Conservation (phyloP, 2,113 vertebrate genomes). For the Sceloporus undulatus region DNA sequence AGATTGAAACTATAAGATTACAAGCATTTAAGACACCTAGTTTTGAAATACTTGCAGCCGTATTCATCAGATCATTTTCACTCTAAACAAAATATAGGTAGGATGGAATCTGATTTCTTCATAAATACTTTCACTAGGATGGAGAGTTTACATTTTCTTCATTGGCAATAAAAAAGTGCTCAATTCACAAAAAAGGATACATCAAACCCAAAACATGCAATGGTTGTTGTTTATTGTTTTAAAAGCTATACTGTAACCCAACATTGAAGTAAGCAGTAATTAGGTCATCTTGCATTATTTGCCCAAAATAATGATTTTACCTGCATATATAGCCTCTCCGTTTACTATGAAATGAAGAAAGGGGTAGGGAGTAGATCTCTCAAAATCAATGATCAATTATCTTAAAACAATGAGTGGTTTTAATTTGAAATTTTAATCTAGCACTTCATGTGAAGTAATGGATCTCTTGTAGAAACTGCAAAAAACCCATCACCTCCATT, state of each 20-base stretch:
- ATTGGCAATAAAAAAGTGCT: slow-evolving; percentile 75
- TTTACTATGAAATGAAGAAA: slow-evolving; percentile 63
- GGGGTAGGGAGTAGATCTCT: slow-evolving; percentile 41
- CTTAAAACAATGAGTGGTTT: slow-evolving; percentile 75
- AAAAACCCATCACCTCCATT: slow-evolving; percentile 69
- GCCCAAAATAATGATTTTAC: slow-evolving; percentile 67
- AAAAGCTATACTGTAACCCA: slow-evolving; percentile 79
- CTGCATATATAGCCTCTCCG: slow-evolving; percentile 71
- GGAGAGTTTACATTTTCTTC: slow-evolving; percentile 68
- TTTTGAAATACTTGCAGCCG: slow-evolving; percentile 65
- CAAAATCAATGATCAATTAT: slow-evolving; percentile 73
- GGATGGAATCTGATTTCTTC: slow-evolving; percentile 66
- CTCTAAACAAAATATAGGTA: slow-evolving; percentile 53
- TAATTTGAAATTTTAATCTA: slow-evolving; percentile 68
- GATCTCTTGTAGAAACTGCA: slow-evolving; percentile 78
- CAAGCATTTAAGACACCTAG: slow-evolving; percentile 70
- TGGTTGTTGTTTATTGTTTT: slow-evolving; percentile 72
- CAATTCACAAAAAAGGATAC: slow-evolving; percentile 73
- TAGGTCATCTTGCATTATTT: slow-evolving; percentile 72
- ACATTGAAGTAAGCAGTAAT: slow-evolving; percentile 81
- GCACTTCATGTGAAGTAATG: slow-evolving; percentile 73
- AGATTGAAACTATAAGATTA: slow-evolving; percentile 63
- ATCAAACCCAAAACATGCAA: slow-evolving; percentile 89
- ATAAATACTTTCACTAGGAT: slow-evolving; percentile 59
- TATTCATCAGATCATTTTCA: slow-evolving; percentile 59